Evolutionary conservation across 2,888 invertebrate genomes (phyloP).

Genomic region (Hoplodrina blanda): DNA sequence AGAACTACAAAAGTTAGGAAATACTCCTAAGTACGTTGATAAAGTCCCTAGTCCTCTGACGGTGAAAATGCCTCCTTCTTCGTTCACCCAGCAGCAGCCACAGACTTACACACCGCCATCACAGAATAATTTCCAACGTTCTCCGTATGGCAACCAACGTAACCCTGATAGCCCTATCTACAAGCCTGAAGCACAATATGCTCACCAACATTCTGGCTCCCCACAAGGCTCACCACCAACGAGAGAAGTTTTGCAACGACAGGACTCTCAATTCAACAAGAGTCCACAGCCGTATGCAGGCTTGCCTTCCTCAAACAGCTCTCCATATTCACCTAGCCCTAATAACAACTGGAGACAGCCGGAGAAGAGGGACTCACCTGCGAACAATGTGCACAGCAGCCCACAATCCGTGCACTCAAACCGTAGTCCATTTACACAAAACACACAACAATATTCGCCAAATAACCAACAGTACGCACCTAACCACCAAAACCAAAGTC

Average conservation of each 20-base stretch:
- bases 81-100: slow-evolving; percentile 84
- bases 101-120: slow-evolving; percentile 80
- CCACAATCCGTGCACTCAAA: slow-evolving; percentile 66
- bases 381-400: slow-evolving; percentile 67
- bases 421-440: slow-evolving; percentile 75
- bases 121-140: slow-evolving; percentile 76
- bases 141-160: slow-evolving; percentile 70
- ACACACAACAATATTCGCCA: slow-evolving; percentile 75
- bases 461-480: slow-evolving; percentile 76
- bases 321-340: slow-evolving; percentile 83
- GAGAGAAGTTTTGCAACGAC: slow-evolving; percentile 84
- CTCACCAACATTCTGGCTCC: slow-evolving; percentile 80
- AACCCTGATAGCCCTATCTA: slow-evolving; percentile 87
- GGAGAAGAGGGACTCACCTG: slow-evolving; percentile 85
- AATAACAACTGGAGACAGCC: slow-evolving; percentile 88
- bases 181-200: slow-evolving; percentile 87
- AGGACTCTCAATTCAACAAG: slow-evolving; percentile 89
- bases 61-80: slow-evolving; percentile 84
- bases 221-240: slow-evolving; percentile 82
- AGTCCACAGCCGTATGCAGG: slow-evolving; percentile 86
- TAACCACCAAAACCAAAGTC: slow-evolving; percentile 76
- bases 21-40: slow-evolving; percentile 85
- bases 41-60: slow-evolving; percentile 87
- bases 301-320: slow-evolving; percentile 79
- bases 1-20: slow-evolving; percentile 88